Conservation (phyloP, 1,140 invertebrate species). For the Chlorops oryzae region DNA sequence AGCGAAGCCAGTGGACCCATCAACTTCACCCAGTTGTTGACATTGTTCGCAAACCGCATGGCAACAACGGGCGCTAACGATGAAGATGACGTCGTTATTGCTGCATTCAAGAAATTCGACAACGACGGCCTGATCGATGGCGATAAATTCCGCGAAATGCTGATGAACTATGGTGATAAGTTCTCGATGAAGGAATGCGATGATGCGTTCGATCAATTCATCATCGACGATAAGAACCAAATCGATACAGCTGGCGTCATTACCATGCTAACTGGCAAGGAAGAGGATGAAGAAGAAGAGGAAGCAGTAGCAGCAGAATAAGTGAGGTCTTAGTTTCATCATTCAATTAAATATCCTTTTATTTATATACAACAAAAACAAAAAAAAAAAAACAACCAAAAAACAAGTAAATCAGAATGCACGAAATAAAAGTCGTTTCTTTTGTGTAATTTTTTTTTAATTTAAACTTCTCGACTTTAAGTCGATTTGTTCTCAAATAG, state of each 20-base stretch:
- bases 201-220: conserved; percentile 92
- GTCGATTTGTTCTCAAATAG: no score
- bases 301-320: conserved; percentile 55
- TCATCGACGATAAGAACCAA: conserved; percentile 85
- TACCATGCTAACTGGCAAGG: conserved; percentile 76
- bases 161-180: conserved; percentile 96
- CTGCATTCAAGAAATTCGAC: conserved; percentile 94
- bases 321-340: no score
- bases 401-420: not conserved
- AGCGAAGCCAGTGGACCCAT: conserved; percentile 84
- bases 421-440: conserved; percentile 3
- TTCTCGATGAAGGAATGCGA: conserved; percentile 88
- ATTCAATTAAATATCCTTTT: not conserved
- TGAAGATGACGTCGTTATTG: conserved; percentile 90
- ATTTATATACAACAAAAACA: not conserved
- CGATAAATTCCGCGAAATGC: conserved; percentile 85
- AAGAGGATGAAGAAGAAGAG: conserved; percentile 70
- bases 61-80: conserved; percentile 71
- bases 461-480: not conserved
- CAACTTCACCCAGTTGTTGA: conserved; percentile 92
- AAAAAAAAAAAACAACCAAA: conserved; percentile 14
- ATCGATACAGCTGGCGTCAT: conserved; percentile 88
- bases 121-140: conserved; percentile 81
- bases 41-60: conserved; percentile 86
- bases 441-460: not conserved